Percentiles rank a stretch among this genome's conserved stretches.
These are phyloP conservation scores for Xiphophorus birchmanni DNA, from an alignment of 2,797 vertebrate genomes.

Conservation along the genomic window DNA sequence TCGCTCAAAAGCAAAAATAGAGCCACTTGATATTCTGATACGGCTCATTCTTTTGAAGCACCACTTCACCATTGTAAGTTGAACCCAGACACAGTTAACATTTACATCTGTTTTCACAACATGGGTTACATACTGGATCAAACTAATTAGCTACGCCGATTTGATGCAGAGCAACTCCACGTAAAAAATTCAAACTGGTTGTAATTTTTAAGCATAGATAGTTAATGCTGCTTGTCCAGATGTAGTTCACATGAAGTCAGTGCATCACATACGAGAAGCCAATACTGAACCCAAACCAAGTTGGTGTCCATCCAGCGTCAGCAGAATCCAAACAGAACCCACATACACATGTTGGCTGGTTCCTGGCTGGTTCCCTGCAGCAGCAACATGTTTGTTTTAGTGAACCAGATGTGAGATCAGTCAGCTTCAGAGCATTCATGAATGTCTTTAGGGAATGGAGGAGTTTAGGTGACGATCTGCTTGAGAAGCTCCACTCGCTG, in stretches of 20 bases:
- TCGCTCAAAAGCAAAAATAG: background rate
- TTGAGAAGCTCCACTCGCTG: slow-evolving; percentile 30
- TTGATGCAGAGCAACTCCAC: background rate
- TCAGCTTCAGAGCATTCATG: slow-evolving; percentile 23
- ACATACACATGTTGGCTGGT: background rate
- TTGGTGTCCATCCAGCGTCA: background rate
- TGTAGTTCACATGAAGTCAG: background rate
- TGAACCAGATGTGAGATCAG: slow-evolving; percentile 38
- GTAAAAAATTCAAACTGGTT: background rate
- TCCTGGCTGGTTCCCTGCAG: background rate
- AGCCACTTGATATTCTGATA: background rate
- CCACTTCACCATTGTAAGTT: background rate
- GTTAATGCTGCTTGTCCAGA: too few relatives aligned
- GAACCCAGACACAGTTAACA: background rate
- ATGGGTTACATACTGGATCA: background rate
- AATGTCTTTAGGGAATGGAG: slow-evolving; percentile 44
- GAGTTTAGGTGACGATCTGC: slow-evolving; percentile 33
- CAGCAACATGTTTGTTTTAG: slow-evolving; percentile 6
- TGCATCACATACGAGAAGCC: background rate
- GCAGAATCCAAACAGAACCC: background rate
- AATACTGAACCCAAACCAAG: background rate
- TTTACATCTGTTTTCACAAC: background rate
- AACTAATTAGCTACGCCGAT: background rate
- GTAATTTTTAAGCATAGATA: background rate
- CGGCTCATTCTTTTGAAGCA: too few relatives aligned